Percentiles rank a stretch among this genome's conserved stretches.
These are phyloP conservation scores for Neodiprion pinetum DNA, from an alignment of 1,140 invertebrate genomes.

Conservation along the genomic window DNA sequence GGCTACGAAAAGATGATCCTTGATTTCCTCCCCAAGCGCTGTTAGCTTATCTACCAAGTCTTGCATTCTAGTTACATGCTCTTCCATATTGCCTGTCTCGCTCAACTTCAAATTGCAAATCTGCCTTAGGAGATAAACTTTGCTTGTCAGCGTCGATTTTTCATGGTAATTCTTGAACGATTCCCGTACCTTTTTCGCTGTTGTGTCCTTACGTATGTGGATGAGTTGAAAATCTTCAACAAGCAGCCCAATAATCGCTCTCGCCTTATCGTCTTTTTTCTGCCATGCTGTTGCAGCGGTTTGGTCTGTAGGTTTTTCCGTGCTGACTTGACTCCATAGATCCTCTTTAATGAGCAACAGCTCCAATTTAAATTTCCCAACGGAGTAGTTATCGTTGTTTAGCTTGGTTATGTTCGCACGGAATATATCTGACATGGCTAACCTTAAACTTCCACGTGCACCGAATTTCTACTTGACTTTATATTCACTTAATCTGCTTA, in stretches of 20 bases:
- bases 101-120: constrained; percentile 13
- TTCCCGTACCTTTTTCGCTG: neutral
- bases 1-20: constrained; percentile 27
- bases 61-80: constrained; percentile 25
- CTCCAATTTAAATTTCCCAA: too few species aligned
- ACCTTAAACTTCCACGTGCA: too few species aligned
- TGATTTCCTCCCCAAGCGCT: constrained; percentile 28
- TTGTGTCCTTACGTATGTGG: constrained; percentile 10
- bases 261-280: constrained; percentile 13
- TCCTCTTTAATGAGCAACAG: too few species aligned
- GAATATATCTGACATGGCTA: too few species aligned
- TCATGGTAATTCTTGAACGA: too few species aligned
- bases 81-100: constrained; percentile 19
- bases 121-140: constrained; percentile 18
- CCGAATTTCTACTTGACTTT: too few species aligned
- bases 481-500: too few species aligned
- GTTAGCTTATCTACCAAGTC: constrained; percentile 19
- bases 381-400: too few species aligned
- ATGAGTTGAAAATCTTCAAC: constrained; percentile 11
- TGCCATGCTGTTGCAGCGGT: neutral
- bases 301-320: too few species aligned
- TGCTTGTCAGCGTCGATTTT: too few species aligned
- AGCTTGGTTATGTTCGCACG: too few species aligned
- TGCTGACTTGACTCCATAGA: too few species aligned
- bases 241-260: constrained; percentile 12